These are phyloP conservation scores for Acanthosepion esculentum DNA, from an alignment of 2,888 invertebrate species.

Conservation along the genomic window DNA sequence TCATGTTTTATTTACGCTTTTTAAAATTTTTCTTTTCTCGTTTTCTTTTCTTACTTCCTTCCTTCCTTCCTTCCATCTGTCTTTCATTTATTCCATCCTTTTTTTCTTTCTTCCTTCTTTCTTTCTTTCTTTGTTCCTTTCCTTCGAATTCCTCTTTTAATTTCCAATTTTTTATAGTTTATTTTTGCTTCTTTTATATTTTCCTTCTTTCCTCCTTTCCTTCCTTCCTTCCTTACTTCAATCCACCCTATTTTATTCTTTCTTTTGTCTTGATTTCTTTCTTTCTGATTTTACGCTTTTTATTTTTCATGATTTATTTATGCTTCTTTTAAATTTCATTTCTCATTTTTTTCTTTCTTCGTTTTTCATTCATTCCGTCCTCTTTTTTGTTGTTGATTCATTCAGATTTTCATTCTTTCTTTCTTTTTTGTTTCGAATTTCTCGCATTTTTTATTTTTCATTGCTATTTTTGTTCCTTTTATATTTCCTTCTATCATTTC, in stretches of 20 bases:
- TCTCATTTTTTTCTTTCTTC: not conserved
- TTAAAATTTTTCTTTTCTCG: no score
- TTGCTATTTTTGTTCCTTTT: not conserved
- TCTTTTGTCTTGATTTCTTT: not conserved
- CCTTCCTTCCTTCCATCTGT: not conserved
- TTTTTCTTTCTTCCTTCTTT: not conserved
- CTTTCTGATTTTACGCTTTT: not conserved
- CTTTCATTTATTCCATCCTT: not conserved
- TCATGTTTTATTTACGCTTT: not conserved
- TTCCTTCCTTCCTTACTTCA: not conserved
- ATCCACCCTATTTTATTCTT: not conserved
- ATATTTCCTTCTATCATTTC: not conserved
- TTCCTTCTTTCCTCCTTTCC: not conserved
- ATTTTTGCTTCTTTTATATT: no score
- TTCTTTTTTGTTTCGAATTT: no score
- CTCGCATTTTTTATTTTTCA: not conserved
- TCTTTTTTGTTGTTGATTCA: not conserved
- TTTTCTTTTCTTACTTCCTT: no score
- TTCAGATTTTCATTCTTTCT: not conserved
- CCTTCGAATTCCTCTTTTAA: not conserved
- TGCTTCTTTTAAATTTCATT: not conserved
- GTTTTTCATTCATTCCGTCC: not conserved
- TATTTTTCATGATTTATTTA: not conserved
- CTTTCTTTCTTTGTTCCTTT: not conserved
- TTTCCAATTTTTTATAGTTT: no score